Evolutionary conservation across 2,888 invertebrate genomes (phyloP).

Genomic region (Apomyelois bistriatella): DNA sequence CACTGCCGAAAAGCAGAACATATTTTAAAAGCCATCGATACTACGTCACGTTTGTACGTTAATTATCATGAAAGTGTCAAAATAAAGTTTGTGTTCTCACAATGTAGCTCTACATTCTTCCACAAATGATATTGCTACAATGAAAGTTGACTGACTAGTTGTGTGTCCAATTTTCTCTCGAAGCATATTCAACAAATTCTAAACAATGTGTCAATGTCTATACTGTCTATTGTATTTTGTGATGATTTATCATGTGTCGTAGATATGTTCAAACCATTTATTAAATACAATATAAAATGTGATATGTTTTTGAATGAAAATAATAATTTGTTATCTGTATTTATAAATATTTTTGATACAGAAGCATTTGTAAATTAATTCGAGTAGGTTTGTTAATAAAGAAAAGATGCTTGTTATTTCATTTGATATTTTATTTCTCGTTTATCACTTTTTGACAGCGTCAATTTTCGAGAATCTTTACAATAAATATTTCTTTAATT

Average conservation of each 20-base stretch:
- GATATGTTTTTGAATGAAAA: neutral
- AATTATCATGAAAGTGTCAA: conserved; percentile 10
- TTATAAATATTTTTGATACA: neutral
- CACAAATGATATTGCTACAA: conserved; percentile 3
- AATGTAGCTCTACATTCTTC: conserved; percentile 12
- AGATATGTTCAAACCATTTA: conserved; percentile 5
- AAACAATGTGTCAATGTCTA: conserved; percentile 12
- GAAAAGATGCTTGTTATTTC: conserved; percentile 34
- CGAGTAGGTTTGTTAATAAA: conserved; percentile 7
- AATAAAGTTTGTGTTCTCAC: conserved; percentile 8
- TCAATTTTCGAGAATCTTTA: conserved; percentile 61
- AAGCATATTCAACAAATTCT: neutral
- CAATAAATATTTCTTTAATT: conserved; percentile 71
- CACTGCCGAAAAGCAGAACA: neutral
- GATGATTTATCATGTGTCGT: conserved; percentile 5
- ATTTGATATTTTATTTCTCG: conserved; percentile 61
- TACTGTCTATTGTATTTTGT: conserved; percentile 4
- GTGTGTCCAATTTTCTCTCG: conserved; percentile 3
- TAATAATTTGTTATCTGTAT: neutral
- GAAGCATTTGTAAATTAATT: neutral
- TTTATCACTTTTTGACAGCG: conserved; percentile 69
- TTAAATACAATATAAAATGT: neutral
- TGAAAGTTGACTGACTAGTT: conserved; percentile 10
- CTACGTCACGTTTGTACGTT: conserved; percentile 1
- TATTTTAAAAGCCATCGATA: neutral